Conservation (phyloP, 2,797 vertebrate genomes). For the Scyliorhinus canicula region DNA sequence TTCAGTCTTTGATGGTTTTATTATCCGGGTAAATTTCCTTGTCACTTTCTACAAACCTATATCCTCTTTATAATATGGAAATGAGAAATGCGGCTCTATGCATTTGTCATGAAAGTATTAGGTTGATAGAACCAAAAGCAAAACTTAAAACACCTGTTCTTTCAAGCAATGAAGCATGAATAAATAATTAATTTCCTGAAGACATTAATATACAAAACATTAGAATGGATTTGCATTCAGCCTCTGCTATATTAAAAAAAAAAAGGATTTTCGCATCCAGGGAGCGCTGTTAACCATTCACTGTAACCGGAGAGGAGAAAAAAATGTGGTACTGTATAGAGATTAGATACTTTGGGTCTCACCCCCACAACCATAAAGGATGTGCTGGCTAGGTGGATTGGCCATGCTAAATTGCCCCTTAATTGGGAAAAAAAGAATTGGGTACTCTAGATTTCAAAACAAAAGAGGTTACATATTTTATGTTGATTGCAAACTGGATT, state of each 20-base stretch:
- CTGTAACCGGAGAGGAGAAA: background rate
- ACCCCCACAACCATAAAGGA: too few species aligned
- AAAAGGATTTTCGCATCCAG: background rate
- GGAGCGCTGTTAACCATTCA: background rate
- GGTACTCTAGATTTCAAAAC: too few species aligned
- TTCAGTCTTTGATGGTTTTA: background rate
- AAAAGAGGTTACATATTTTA: background rate
- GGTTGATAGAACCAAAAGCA: background rate
- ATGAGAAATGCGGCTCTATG: background rate
- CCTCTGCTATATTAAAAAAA: background rate
- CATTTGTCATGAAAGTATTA: background rate
- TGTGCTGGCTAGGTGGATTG: too few species aligned
- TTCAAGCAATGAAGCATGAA: background rate
- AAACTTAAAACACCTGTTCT: background rate
- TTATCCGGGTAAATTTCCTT: background rate
- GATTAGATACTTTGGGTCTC: background rate
- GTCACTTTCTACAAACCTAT: background rate
- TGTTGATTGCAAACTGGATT: background rate
- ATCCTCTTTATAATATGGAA: background rate
- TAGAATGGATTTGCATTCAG: background rate
- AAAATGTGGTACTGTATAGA: background rate
- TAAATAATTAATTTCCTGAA: constrained; percentile 7
- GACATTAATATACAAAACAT: background rate
- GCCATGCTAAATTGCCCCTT: too few species aligned
- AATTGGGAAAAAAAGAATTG: too few species aligned